Evolutionary conservation across 2,113 vertebrate genomes (phyloP), one percentile per base, ranked within the genome.

Genomic region (Apteryx mantelli): DNA sequence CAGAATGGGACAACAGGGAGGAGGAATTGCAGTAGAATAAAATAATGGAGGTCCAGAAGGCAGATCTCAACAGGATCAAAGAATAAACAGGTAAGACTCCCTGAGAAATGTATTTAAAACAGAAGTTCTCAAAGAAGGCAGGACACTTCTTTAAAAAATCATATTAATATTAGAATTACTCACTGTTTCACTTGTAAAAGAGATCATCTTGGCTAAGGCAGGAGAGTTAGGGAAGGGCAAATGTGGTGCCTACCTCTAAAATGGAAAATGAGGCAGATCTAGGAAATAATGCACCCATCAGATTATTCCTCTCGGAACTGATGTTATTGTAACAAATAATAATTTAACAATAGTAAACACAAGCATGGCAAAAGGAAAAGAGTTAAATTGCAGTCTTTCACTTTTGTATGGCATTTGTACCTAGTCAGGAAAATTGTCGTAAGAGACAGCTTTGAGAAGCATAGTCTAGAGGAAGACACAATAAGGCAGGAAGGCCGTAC

Each of bases 251-350:
- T 80, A 32, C 25, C 21, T 40, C 30, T 44, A 50, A 73, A 91
- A 40, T 34, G 28, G 58, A 65, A 81, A 81, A 48, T 28, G 5
- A 48, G 7, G 26, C 26, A 56, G 48, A 73, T 48, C 5, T 40
- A 73, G 32, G 1, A 76, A 76, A 88, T 73, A 7, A 76, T 8
- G 13, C 22, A 22, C 10, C 32, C 55, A 40, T 34, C 55, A 73
- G 38, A 68, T 65, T 61, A 78, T 91, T 91, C n/a, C 9, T 50
- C 30, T 58, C 50, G 44, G 28, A 94, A 90, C 32, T 88, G 56
- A 11, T 25, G 4, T 58, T 44, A 55, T 77, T 74, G 17, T 19
- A n/a, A 30, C 1, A 80, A 88, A 86, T 80, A 74, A 53, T 34
- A 4, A 38, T 83, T 71, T 73, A 69, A 74, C 60, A 73, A 36